Conservation (phyloP, 2,797 vertebrate species). For the Trematomus bernacchii region DNA sequence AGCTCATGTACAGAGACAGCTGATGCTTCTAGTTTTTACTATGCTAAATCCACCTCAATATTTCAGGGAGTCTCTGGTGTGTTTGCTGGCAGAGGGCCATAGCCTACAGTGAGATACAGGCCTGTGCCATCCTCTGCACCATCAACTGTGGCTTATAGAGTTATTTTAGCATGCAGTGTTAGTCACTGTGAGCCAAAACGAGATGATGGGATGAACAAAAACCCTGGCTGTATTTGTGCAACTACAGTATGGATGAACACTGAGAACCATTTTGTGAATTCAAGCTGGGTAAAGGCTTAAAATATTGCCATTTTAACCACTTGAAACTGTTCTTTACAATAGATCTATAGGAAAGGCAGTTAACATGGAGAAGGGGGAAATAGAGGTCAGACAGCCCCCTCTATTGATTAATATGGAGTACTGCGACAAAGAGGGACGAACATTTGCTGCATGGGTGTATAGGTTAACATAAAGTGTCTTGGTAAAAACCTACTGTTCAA, state of each 20-base stretch:
- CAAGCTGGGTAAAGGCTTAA: constrained; percentile 53
- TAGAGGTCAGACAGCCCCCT: constrained; percentile 54
- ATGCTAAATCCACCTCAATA: constrained; percentile 59
- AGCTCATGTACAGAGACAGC: constrained; percentile 27
- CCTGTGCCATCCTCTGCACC: constrained; percentile 66
- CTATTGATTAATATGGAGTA: constrained; percentile 42
- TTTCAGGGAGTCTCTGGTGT: constrained; percentile 63
- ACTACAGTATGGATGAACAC: constrained; percentile 27
- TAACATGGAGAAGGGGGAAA: constrained; percentile 23
- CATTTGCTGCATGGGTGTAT: not conserved
- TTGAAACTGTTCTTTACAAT: constrained; percentile 51
- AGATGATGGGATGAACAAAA: constrained; percentile 48
- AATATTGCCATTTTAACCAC: constrained; percentile 53
- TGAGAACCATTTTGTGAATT: constrained; percentile 41
- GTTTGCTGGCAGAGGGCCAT: constrained; percentile 69
- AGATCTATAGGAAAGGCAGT: constrained; percentile 46
- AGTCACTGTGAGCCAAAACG: constrained; percentile 58
- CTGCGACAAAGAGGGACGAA: constrained; percentile 20
- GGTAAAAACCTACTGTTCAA: not conserved
- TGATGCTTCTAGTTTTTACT: constrained; percentile 40
- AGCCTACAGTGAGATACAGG: constrained; percentile 70
- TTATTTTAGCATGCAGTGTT: constrained; percentile 57
- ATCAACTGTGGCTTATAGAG: constrained; percentile 52
- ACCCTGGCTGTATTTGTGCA: constrained; percentile 33
- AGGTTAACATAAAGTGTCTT: constrained; percentile 7